Percentiles rank a stretch among this genome's conserved stretches.
Conservation (phyloP, 92 coral and sea anemone species). For the Pocillopora meandrina region DNA sequence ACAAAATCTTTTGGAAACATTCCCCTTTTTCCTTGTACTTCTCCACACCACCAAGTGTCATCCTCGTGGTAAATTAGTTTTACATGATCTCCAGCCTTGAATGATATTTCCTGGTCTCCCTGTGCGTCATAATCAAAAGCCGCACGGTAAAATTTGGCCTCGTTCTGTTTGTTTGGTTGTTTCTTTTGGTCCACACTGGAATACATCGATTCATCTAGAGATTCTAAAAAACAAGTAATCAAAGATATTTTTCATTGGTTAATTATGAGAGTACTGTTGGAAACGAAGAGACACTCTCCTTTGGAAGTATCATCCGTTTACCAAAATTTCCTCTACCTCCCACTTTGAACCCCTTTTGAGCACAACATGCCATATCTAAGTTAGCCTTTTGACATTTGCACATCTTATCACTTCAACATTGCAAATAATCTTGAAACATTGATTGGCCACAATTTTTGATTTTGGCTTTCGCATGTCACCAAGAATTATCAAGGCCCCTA, state of each 20-base stretch:
- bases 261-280: neutral
- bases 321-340: too few species aligned
- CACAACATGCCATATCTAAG: too few species aligned
- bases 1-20: constrained; percentile 93
- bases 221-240: constrained; percentile 11
- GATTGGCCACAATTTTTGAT: too few species aligned
- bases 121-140: constrained; percentile 82
- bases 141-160: constrained; percentile 62
- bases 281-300: neutral
- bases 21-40: constrained; percentile 74
- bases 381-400: too few species aligned
- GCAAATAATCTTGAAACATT: too few species aligned
- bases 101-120: constrained; percentile 83
- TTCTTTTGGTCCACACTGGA: constrained; percentile 55
- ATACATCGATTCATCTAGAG: constrained; percentile 60
- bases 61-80: constrained; percentile 67
- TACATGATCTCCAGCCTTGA: constrained; percentile 79
- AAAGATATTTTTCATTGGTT: neutral
- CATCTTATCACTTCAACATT: too few species aligned
- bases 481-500: too few species aligned
- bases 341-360: too few species aligned
- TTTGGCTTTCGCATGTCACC: too few species aligned
- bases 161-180: neutral
- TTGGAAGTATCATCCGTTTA: too few species aligned
- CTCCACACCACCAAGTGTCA: constrained; percentile 92